Percentiles rank a stretch among this genome's conserved stretches.
Conservation (phyloP, 92 coral and sea anemone species). For the Blastomussa wellsi region DNA sequence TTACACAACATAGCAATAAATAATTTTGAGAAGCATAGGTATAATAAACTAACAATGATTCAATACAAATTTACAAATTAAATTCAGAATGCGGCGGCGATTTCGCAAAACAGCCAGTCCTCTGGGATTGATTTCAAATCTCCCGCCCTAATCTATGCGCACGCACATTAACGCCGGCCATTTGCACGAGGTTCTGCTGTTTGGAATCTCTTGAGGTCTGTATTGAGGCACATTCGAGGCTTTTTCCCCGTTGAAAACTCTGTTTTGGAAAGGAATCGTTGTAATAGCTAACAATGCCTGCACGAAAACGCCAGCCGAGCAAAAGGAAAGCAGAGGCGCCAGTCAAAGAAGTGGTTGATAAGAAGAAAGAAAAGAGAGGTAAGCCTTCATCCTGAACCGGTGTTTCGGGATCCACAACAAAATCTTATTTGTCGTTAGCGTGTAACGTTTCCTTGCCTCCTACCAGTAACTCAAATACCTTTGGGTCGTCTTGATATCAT, state of each 20-base stretch:
- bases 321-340: constrained; percentile 69
- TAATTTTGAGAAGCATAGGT: neutral
- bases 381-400: neutral
- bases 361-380: constrained; percentile 67
- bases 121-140: constrained; percentile 15
- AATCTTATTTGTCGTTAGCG: neutral
- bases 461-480: neutral
- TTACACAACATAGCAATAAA: neutral
- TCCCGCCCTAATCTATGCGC: constrained; percentile 45
- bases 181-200: constrained; percentile 26
- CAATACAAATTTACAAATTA: neutral
- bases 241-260: neutral
- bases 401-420: neutral
- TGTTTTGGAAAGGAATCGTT: neutral
- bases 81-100: neutral
- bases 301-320: constrained; percentile 76
- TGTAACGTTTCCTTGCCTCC: neutral
- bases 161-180: constrained; percentile 8
- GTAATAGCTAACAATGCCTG: constrained; percentile 54
- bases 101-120: neutral
- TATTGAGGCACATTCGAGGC: neutral
- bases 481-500: neutral
- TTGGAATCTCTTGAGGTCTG: neutral
- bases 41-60: neutral
- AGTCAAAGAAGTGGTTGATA: constrained; percentile 42